These are phyloP conservation scores for Acanthococcus lagerstroemiae DNA, from an alignment of 2,888 invertebrate genomes.

Conservation along the genomic window DNA sequence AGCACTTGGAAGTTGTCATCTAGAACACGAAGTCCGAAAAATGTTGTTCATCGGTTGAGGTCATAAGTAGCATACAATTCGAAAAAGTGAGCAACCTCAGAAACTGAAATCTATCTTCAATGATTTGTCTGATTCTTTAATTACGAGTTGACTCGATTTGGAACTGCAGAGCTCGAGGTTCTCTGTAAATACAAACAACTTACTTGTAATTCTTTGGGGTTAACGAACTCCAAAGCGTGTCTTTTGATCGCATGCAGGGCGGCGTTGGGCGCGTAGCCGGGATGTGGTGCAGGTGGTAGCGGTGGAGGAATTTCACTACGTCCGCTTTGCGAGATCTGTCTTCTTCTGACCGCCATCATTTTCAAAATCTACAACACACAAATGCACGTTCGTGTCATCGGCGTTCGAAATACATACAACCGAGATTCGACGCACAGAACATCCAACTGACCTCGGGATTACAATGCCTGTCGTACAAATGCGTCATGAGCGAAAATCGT, in stretches of 20 bases:
- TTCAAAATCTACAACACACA: conserved; percentile 48
- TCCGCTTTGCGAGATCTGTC: conserved; percentile 48
- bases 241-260: conserved; percentile 94
- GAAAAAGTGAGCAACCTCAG: no score
- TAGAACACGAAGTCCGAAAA: no score
- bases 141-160: neutral
- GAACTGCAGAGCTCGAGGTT: no score
- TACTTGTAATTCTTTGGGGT: conserved; percentile 81
- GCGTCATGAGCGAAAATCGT: conserved; percentile 92
- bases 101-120: neutral
- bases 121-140: neutral
- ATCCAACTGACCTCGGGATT: conserved; percentile 56
- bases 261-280: conserved; percentile 91
- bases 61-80: no score
- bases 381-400: no score
- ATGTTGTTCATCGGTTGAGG: no score
- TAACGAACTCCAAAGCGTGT: conserved; percentile 82
- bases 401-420: neutral
- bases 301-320: conserved; percentile 48
- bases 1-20: no score
- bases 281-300: conserved; percentile 54
- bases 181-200: conserved; percentile 34
- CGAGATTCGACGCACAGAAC: neutral
- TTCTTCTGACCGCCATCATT: conserved; percentile 55
- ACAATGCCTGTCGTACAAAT: conserved; percentile 90